Evolutionary conservation across 2,888 invertebrate genomes (phyloP).

Genomic region (Limulus polyphemus): DNA sequence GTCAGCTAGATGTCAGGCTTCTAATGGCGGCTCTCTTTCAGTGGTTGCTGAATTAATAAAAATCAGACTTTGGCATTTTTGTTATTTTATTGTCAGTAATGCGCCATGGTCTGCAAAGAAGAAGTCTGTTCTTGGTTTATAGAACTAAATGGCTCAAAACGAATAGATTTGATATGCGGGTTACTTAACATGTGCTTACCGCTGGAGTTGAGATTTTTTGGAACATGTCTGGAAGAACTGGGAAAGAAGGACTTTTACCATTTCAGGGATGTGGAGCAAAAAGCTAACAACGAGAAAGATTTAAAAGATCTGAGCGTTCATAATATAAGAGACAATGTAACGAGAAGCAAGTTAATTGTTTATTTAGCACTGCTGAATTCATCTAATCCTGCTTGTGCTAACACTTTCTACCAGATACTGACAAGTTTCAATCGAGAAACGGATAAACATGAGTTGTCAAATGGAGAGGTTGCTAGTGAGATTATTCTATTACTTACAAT

Average conservation of each 20-base stretch:
- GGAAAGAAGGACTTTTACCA: constrained; percentile 76
- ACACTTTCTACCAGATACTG: constrained; percentile 67
- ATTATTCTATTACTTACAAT: constrained; percentile 77
- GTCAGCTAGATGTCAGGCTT: too few relatives aligned
- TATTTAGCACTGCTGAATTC: constrained; percentile 78
- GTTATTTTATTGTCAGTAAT: too few relatives aligned
- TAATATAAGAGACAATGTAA: constrained; percentile 47
- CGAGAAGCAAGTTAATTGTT: constrained; percentile 72
- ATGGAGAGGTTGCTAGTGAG: constrained; percentile 31
- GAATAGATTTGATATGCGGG: constrained; percentile 93
- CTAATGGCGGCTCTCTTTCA: too few relatives aligned
- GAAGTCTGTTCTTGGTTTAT: constrained; percentile 97
- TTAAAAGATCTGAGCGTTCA: constrained; percentile 7
- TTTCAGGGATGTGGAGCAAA: constrained; percentile 72
- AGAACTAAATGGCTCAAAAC: constrained; percentile 85
- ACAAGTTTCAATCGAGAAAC: constrained; percentile 36
- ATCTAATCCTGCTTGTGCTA: constrained; percentile 78
- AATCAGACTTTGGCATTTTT: too few relatives aligned
- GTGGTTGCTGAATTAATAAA: too few relatives aligned
- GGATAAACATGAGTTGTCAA: constrained; percentile 19
- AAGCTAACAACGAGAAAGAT: constrained; percentile 63
- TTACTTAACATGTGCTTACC: constrained; percentile 93
- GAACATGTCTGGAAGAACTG: constrained; percentile 85
- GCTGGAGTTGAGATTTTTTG: constrained; percentile 87
- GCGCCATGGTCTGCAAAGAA: constrained; percentile 57